Evolutionary conservation across 2,113 vertebrate genomes (phyloP).

Genomic region (Typhlomys cinereus): DNA sequence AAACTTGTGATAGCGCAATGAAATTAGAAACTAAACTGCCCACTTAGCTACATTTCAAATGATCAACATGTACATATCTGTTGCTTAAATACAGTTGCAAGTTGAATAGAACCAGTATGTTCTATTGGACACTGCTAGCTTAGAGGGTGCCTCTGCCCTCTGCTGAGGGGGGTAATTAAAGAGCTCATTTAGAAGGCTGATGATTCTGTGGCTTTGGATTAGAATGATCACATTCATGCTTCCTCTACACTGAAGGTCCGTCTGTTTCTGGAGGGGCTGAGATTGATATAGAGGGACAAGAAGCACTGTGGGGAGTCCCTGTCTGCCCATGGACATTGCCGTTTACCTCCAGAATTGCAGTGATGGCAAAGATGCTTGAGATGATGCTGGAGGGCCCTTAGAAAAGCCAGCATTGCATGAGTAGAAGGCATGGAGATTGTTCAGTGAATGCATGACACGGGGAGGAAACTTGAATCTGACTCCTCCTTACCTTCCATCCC

Average conservation of each 20-base stretch:
- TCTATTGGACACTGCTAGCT: not conserved
- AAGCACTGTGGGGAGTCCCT: not conserved
- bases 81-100: not conserved
- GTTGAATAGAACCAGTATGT: not conserved
- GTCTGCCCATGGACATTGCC: not conserved
- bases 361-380: not conserved
- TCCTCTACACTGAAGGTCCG: not conserved
- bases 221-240: not conserved
- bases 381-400: not conserved
- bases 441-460: not conserved
- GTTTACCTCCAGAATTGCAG: not conserved
- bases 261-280: not conserved
- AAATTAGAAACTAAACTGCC: slow-evolving; percentile 16
- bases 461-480: not conserved
- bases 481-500: not conserved
- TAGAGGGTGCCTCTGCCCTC: not conserved
- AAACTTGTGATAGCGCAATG: not conserved
- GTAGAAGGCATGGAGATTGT: not conserved
- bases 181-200: not conserved
- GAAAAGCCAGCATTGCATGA: not conserved
- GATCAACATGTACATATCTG: not conserved
- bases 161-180: not conserved
- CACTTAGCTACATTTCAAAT: slow-evolving; percentile 6
- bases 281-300: not conserved
- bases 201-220: slow-evolving; percentile 15